phyloP scores from a whole-genome alignment of 2,113 vertebrate genomes.

The Hemichromis elongatus region DNA sequence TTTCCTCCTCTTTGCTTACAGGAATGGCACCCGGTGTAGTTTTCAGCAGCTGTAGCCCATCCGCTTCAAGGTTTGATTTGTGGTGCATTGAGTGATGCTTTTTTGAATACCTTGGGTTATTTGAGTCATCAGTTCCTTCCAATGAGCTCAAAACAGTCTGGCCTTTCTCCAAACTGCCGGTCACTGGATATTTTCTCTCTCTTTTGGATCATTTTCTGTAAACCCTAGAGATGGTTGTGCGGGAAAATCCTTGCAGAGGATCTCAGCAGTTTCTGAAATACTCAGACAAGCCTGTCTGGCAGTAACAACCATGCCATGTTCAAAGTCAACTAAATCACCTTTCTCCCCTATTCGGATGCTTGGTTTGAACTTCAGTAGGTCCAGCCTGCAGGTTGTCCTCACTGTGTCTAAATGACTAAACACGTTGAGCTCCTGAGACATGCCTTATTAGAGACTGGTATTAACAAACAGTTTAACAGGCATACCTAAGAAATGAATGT shows the following conservation, averaged over 20 bases:
- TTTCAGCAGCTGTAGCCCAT: neutral
- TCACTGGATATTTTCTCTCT: neutral
- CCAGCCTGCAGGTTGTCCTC: neutral
- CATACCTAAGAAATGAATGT: neutral
- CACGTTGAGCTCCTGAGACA: neutral
- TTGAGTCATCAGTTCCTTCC: neutral
- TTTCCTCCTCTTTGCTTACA: neutral
- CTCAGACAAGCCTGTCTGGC: neutral
- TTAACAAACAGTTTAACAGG: neutral
- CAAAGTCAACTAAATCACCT: neutral
- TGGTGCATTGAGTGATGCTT: neutral
- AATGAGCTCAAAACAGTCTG: neutral
- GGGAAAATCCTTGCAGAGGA: neutral
- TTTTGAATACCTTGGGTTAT: neutral
- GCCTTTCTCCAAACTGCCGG: neutral
- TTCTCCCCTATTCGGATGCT: neutral
- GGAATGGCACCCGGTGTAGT: neutral
- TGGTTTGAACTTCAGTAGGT: neutral
- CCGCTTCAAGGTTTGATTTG: neutral
- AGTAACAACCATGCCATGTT: neutral
- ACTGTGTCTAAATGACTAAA: neutral
- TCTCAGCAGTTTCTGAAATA: neutral
- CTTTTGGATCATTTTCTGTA: neutral
- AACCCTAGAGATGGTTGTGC: neutral
- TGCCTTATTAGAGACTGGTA: neutral